phyloP scores from a whole-genome alignment of 2,113 vertebrate species.

The Chamaea fasciata region DNA sequence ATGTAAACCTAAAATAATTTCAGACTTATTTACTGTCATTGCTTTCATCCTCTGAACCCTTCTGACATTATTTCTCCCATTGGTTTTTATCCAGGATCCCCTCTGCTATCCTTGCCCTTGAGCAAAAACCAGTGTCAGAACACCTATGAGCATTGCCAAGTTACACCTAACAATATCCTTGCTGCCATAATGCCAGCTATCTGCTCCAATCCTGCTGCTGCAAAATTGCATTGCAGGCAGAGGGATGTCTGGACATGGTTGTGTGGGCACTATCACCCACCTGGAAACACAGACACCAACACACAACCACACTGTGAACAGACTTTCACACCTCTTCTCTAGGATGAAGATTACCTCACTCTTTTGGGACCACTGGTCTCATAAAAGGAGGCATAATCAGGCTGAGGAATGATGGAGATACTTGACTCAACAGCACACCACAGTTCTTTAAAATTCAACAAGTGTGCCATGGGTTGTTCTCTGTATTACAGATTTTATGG shows the following conservation, averaged over 20 bases:
- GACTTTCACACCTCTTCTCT: neutral
- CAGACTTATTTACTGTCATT: slow-evolving; percentile 55
- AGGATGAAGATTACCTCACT: neutral
- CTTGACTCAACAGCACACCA: neutral
- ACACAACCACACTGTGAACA: neutral
- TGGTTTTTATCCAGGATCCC: slow-evolving; percentile 58
- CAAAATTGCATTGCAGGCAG: slow-evolving; percentile 46
- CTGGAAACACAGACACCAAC: neutral
- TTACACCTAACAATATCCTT: slow-evolving; percentile 70
- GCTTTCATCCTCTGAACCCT: slow-evolving; percentile 68
- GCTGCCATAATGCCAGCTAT: slow-evolving; percentile 72
- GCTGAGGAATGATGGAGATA: neutral
- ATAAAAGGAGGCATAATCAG: neutral
- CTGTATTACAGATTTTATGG: neutral
- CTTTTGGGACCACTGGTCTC: neutral
- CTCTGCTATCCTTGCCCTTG: slow-evolving; percentile 74
- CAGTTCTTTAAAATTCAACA: neutral
- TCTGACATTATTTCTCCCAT: slow-evolving; percentile 59
- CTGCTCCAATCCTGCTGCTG: slow-evolving; percentile 69
- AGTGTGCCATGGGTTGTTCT: neutral
- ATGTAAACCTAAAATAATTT: slow-evolving; percentile 72
- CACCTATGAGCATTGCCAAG: slow-evolving; percentile 69
- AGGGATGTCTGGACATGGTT: neutral
- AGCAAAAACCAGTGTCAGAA: slow-evolving; percentile 71
- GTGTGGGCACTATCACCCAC: neutral